These are phyloP conservation scores for Magallana gigas DNA, from an alignment of 1,140 invertebrate genomes.

Conservation along the genomic window DNA sequence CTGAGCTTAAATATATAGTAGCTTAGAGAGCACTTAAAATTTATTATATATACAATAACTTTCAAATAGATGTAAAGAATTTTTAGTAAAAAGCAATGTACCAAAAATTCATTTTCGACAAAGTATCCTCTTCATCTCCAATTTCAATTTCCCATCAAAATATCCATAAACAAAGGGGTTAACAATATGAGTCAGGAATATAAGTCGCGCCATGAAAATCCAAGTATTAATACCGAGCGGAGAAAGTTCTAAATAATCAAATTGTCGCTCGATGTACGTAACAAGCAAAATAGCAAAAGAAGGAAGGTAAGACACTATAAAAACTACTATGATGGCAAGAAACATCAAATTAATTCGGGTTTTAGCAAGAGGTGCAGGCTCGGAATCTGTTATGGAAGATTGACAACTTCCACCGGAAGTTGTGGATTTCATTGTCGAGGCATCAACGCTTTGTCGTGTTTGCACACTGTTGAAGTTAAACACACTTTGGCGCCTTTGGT, in stretches of 20 bases:
- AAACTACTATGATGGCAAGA: background rate
- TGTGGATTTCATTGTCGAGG: background rate
- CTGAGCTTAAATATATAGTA: no score
- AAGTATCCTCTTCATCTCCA: background rate
- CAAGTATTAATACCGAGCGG: background rate
- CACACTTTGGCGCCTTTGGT: background rate
- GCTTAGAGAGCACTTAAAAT: no score
- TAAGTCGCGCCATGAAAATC: background rate
- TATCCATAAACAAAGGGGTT: constrained; percentile 13
- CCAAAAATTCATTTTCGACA: background rate
- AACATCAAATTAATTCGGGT: constrained; percentile 5
- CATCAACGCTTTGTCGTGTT: background rate
- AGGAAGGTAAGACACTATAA: background rate
- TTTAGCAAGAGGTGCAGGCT: background rate
- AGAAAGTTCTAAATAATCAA: background rate
- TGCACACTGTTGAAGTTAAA: background rate
- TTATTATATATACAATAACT: no score
- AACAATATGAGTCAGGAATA: background rate
- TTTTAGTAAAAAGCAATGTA: no score
- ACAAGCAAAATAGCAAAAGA: background rate
- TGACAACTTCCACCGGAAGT: background rate
- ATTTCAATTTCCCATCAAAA: constrained; percentile 23
- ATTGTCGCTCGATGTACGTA: background rate
- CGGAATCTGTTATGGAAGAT: background rate
- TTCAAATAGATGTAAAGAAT: no score